Base-by-base conservation (phyloP, 2,888 invertebrate genomes). In the Trachelus tabidus region DNA sequence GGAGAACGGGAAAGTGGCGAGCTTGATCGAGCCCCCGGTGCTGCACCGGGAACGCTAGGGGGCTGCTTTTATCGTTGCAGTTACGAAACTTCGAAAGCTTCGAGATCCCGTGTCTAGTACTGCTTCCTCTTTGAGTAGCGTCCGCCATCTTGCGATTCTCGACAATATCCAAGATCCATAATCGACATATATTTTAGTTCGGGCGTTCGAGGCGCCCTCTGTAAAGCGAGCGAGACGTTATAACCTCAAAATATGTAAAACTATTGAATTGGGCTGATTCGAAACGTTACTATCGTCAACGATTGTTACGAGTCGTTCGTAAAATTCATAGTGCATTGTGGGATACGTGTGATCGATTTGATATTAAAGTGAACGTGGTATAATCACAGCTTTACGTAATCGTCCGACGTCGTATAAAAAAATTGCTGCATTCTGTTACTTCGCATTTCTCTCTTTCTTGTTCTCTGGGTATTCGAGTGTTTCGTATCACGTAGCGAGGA, bases 121-220 rank as follows among this genome's bases (percentile, higher is more conserved):
- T 40, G 12, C 40, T 23, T 23, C 9, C 23, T 56, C 40, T 15
- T 56, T 23, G 9, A 23, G 56, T 56, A 56, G 23, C 23, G 9
- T 56, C 4, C 71, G 34, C 71, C 71, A 34, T 71, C 31, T 31
- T 34, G 31, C 31, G 71, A 56, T 34, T 6, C 71, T 31, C 31
- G 31, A 12, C 76, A 75, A 79, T 81, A 81, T 77, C 73, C 79
- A 76, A 81, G 77, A 81, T 81, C 79, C 77, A 76, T 77, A 75
- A 75, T 73, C 74, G 74, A 79, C 77, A 76, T 71, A 75, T 76
- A 79, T 81, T 76, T 75, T 73, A 76, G 79, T 75, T 79, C 77
- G 75, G 75, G 71, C 34, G 75, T 76, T 79, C 76, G 80, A 68
- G 73, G 73, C 76, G 68, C 79, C 68, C 15, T 68, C 68, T 75